These are phyloP conservation scores for Syngnathoides biaculeatus DNA, from an alignment of 2,113 vertebrate species.

Conservation along the genomic window DNA sequence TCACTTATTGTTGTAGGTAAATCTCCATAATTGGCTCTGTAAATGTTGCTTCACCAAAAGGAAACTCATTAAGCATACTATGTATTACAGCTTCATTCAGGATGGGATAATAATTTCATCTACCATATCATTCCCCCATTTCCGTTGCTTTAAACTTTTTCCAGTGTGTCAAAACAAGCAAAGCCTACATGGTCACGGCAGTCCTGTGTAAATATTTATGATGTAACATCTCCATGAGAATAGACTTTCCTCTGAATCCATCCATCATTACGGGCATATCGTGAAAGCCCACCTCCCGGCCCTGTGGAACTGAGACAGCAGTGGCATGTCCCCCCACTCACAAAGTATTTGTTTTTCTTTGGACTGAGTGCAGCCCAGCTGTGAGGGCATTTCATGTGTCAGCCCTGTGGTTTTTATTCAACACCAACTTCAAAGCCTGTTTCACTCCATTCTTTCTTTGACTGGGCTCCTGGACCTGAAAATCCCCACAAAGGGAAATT, in stretches of 20 bases:
- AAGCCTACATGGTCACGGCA: slow-evolving; percentile 81
- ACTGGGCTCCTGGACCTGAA: slow-evolving; percentile 87
- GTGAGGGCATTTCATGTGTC: slow-evolving; percentile 82
- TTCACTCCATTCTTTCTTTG: slow-evolving; percentile 85
- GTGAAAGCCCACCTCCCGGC: slow-evolving; percentile 78
- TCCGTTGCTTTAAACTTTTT: slow-evolving; percentile 60
- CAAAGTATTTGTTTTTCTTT: slow-evolving; percentile 96
- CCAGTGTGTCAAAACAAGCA: slow-evolving; percentile 78
- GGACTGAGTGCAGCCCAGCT: slow-evolving; percentile 78
- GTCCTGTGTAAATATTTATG: slow-evolving; percentile 97
- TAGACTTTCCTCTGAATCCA: slow-evolving; percentile 83
- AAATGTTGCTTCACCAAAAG: slow-evolving; percentile 52
- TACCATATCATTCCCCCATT: slow-evolving; percentile 40
- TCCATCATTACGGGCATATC: slow-evolving; percentile 90
- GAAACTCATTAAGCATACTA: slow-evolving; percentile 35
- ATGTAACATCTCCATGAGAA: slow-evolving; percentile 89
- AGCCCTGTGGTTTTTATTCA: slow-evolving; percentile 81
- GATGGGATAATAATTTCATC: slow-evolving; percentile 24
- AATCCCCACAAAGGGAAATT: slow-evolving; percentile 92
- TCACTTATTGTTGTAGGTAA: slow-evolving; percentile 48
- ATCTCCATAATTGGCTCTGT: slow-evolving; percentile 30
- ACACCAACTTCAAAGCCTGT: slow-evolving; percentile 89
- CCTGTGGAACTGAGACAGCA: slow-evolving; percentile 82
- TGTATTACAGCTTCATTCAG: slow-evolving; percentile 29
- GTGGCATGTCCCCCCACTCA: slow-evolving; percentile 86